These are phyloP conservation scores for Menidia menidia DNA, from an alignment of 2,797 vertebrate species.

Conservation along the genomic window DNA sequence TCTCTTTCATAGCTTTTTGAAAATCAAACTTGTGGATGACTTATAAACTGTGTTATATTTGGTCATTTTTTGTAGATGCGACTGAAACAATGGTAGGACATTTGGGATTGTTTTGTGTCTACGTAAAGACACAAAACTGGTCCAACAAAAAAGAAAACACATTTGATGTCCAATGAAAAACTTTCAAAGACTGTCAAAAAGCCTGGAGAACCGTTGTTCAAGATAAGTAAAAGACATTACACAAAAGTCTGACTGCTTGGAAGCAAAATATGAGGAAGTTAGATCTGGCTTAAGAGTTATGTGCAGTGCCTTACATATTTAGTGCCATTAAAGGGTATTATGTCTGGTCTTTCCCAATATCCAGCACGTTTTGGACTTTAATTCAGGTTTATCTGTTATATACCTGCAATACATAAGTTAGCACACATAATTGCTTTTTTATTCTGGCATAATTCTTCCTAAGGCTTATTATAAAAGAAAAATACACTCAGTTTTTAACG, in stretches of 20 bases:
- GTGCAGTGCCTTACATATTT: neutral
- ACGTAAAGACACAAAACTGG: neutral
- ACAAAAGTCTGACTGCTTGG: neutral
- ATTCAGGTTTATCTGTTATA: neutral
- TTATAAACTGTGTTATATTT: neutral
- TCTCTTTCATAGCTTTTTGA: neutral
- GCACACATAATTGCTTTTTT: neutral
- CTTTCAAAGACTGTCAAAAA: neutral
- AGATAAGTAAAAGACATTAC: neutral
- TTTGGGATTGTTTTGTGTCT: too few species aligned
- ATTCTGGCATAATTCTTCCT: slow-evolving; percentile 39
- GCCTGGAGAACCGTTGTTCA: neutral
- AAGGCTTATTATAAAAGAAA: slow-evolving; percentile 13
- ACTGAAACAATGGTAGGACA: neutral
- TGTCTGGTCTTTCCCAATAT: neutral
- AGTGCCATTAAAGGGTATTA: neutral
- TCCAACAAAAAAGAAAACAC: neutral
- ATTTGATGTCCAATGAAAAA: neutral
- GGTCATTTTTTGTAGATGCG: neutral
- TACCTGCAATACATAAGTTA: neutral
- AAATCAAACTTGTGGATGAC: neutral
- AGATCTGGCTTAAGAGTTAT: neutral
- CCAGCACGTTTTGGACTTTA: neutral
- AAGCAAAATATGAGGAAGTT: neutral
- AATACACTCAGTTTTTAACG: slow-evolving; percentile 19